Evolutionary conservation across 2,888 invertebrate genomes (phyloP).

Genomic region (Brassicogethes aeneus): DNA sequence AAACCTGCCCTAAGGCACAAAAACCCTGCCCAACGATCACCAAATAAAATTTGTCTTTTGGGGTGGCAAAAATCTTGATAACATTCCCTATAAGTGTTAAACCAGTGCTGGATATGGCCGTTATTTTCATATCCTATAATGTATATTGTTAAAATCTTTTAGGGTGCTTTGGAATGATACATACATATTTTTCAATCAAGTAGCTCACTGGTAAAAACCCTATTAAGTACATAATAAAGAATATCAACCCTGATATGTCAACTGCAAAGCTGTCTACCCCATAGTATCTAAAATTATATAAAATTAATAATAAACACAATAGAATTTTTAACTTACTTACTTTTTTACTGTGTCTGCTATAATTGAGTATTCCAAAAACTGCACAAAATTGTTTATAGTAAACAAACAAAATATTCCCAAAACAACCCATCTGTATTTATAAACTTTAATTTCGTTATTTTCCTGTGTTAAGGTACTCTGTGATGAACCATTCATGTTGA

Average conservation of each 20-base stretch:
- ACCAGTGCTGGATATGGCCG: conserved; percentile 44
- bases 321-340: conserved; percentile 20
- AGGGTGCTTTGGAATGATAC: conserved; percentile 10
- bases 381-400: conserved; percentile 84
- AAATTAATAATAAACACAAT: conserved; percentile 1
- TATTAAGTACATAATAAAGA: conserved; percentile 90
- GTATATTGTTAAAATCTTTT: not conserved
- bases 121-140: conserved; percentile 46
- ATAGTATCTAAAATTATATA: conserved; percentile 49
- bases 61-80: conserved; percentile 51
- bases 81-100: conserved; percentile 53
- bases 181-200: conserved; percentile 44
- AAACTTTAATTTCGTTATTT: conserved; percentile 14
- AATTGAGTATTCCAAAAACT: conserved; percentile 93
- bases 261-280: conserved; percentile 59
- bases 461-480: no score
- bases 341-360: conserved; percentile 70
- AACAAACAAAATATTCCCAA: conserved; percentile 74
- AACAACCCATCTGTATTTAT: conserved; percentile 63
- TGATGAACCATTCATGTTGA: no score
- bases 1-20: conserved; percentile 49
- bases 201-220: conserved; percentile 93
- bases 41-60: conserved; percentile 51
- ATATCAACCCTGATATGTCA: conserved; percentile 93
- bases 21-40: conserved; percentile 54